Conservation (phyloP, 2,797 vertebrate genomes). For the Enteromius anoplus region DNA sequence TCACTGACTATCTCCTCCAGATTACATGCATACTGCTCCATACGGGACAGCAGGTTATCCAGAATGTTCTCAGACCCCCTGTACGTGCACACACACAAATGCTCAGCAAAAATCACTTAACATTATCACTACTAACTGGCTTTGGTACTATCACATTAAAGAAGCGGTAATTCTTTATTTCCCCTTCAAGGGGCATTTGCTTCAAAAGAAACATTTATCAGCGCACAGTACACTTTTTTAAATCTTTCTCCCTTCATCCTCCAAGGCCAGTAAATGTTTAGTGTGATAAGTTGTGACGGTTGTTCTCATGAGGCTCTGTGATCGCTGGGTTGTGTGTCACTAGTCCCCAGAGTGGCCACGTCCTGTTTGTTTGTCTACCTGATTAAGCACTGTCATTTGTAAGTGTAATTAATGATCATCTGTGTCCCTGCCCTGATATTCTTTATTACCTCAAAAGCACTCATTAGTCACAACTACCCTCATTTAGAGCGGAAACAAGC, state of each 20-base stretch:
- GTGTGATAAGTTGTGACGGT: slow-evolving; percentile 40
- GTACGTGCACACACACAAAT: slow-evolving; percentile 9
- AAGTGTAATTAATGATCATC: slow-evolving; percentile 60
- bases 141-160: background rate
- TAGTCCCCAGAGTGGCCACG: slow-evolving; percentile 43
- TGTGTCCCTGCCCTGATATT: slow-evolving; percentile 29
- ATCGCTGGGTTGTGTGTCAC: slow-evolving; percentile 47
- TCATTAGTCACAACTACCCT: slow-evolving; percentile 11
- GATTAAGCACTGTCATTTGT: slow-evolving; percentile 56
- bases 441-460: slow-evolving; percentile 40
- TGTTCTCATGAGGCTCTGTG: slow-evolving; percentile 28
- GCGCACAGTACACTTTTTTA: background rate
- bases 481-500: background rate
- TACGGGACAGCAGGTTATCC: slow-evolving; percentile 62
- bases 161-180: background rate
- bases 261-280: slow-evolving; percentile 40
- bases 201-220: slow-evolving; percentile 1
- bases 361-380: slow-evolving; percentile 54
- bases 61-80: slow-evolving; percentile 63
- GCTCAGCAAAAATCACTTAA: background rate
- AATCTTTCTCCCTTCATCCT: slow-evolving; percentile 23
- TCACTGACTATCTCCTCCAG: slow-evolving; percentile 66
- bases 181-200: background rate
- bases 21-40: slow-evolving; percentile 65
- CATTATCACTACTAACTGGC: background rate